Evolutionary conservation across 2,888 invertebrate species (phyloP), one percentile per base, ranked within the genome.

Genomic region (Dynastes grantii): DNA sequence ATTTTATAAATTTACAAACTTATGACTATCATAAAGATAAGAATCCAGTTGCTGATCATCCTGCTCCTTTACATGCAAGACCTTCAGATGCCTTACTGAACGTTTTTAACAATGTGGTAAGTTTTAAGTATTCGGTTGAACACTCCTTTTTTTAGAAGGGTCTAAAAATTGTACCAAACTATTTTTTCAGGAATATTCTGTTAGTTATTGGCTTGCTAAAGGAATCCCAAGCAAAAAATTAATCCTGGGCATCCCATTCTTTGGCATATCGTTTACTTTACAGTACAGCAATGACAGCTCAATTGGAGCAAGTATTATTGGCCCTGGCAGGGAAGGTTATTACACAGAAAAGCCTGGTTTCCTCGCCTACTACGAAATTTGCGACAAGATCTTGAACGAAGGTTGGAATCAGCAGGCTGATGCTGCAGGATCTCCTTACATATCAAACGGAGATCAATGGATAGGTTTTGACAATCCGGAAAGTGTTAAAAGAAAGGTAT

Each of bases 371-470:
- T 95, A 94, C 84, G 95, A 95, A 90, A 93, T 94, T 71, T 90
- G 90, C 80, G 87, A 87, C 32, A 84, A 87, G 84, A 84, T 88
- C 5, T 81, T 86, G 49, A 86, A 87, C 76, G 87, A 87, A 81
- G 87, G 86, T 1, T 88, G 87, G 86, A 81, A 79, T 22, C 82
- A 81, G 68, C 79, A 83, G 32, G 82, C 91, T 11, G 94, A 95
- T 83, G 90, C 90, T 68, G 91, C 91, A 45, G 94, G 94, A 0
- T 92, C 93, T 16, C 93, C 95, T 0, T 94, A 91, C 84, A 88
- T 91, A 68, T 91, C 93, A 8, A 92, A 91, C 71, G 94, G 93
- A 5, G 93, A 95, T 85, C 95, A 96, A 84, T 96, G 96, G 96
- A 91, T 96, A 80, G 93, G 94, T 4, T 96, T 93, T 84, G 96